A percentile compares a stretch with the other conserved stretches of the same genome.
Conservation (phyloP, 1,140 invertebrate species). For the Idris sp. region DNA sequence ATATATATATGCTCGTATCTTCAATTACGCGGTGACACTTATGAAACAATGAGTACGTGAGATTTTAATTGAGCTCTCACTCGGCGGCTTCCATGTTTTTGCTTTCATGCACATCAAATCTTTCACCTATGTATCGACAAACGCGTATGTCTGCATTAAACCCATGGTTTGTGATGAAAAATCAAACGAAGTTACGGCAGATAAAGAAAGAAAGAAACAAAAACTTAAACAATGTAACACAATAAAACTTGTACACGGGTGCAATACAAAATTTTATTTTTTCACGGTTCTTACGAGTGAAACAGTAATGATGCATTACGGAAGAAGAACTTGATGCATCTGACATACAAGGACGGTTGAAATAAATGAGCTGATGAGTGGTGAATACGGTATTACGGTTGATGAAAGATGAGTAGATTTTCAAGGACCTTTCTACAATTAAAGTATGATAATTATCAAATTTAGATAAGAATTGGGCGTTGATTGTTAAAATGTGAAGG, state of each 20-base stretch:
- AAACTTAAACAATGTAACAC: constrained; percentile 17
- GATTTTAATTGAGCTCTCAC: constrained; percentile 67
- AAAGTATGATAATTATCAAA: constrained; percentile 37
- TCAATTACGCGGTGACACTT: constrained; percentile 63
- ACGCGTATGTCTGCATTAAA: constrained; percentile 17
- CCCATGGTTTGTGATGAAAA: constrained; percentile 40
- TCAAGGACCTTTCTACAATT: constrained; percentile 15
- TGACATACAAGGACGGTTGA: constrained; percentile 18
- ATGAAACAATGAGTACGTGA: constrained; percentile 62
- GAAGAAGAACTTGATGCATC: constrained; percentile 25
- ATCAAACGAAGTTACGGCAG: constrained; percentile 44
- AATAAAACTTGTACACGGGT: constrained; percentile 9
- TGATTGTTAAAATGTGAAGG: constrained; percentile 21
- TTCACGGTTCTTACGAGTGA: constrained; percentile 10
- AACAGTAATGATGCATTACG: constrained; percentile 42
- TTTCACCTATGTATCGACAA: constrained; percentile 37
- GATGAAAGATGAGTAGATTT: constrained; percentile 48
- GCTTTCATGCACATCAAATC: constrained; percentile 39
- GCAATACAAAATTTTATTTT: constrained; percentile 1
- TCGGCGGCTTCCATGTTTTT: constrained; percentile 36
- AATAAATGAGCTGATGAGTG: constrained; percentile 47
- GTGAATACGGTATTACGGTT: constrained; percentile 20
- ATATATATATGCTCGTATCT: constrained; percentile 39
- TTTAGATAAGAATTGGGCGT: constrained; percentile 18
- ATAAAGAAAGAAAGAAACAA: constrained; percentile 16